Percentiles rank a stretch among this genome's conserved stretches.
phyloP scores from a whole-genome alignment of 2,113 vertebrate genomes.

The Carlito syrichta region DNA sequence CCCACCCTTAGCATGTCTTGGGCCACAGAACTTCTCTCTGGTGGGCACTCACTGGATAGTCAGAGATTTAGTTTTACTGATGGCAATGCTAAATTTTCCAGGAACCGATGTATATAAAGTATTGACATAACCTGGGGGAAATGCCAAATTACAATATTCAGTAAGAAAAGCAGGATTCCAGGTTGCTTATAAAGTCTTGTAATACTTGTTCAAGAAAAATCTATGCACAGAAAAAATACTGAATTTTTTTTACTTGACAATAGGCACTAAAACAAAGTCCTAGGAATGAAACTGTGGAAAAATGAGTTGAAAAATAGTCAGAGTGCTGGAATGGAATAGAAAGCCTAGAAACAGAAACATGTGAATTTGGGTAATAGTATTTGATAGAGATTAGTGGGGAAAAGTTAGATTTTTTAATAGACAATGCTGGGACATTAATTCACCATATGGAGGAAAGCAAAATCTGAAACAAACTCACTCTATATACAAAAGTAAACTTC shows the following conservation, averaged over 20 bases:
- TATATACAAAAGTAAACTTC: neutral
- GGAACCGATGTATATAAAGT: neutral
- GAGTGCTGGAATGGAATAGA: neutral
- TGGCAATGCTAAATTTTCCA: neutral
- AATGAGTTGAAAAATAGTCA: neutral
- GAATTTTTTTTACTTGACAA: neutral
- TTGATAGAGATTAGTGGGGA: neutral
- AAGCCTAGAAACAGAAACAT: neutral
- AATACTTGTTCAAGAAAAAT: neutral
- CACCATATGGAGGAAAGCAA: neutral
- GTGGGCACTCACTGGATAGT: neutral
- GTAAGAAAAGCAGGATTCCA: neutral
- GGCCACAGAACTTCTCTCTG: neutral
- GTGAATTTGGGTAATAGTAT: neutral
- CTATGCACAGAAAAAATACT: neutral
- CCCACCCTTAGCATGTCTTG: neutral
- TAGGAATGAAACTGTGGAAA: neutral
- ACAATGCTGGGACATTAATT: neutral
- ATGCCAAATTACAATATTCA: neutral
- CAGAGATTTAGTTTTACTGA: slow-evolving; percentile 7
- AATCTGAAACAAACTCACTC: neutral
- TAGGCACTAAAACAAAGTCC: neutral
- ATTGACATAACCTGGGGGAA: neutral
- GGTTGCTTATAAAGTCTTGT: neutral
- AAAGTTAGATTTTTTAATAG: neutral